Evolutionary conservation across 2,888 invertebrate genomes (phyloP).

Genomic region (Chrysopilus asiliformis): DNA sequence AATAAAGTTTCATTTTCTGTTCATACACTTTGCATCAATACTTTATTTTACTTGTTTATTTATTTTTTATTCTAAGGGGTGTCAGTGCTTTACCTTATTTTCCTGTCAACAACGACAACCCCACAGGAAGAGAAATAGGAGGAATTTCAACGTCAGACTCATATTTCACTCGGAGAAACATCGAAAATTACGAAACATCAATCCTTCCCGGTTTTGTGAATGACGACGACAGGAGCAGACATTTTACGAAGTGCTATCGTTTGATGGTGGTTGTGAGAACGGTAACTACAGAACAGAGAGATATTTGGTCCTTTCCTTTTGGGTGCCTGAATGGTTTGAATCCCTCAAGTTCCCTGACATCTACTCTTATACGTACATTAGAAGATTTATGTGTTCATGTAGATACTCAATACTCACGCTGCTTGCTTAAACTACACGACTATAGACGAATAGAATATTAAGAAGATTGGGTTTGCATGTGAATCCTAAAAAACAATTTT

Average conservation of each 20-base stretch:
- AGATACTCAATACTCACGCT: too few species aligned
- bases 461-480: constrained; percentile 1
- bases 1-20: too few species aligned
- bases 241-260: constrained; percentile 2
- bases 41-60: too few species aligned
- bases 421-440: too few species aligned
- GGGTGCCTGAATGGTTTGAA: not conserved
- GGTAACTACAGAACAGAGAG: not conserved
- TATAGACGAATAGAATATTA: too few species aligned
- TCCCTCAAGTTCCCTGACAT: too few species aligned
- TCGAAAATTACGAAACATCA: constrained; percentile 12
- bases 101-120: not conserved
- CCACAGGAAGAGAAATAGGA: constrained; percentile 9
- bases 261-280: not conserved
- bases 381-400: too few species aligned
- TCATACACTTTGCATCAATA: too few species aligned
- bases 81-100: too few species aligned
- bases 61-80: too few species aligned
- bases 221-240: constrained; percentile 11
- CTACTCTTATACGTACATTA: too few species aligned
- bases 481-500: constrained; percentile 9
- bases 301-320: not conserved
- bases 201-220: constrained; percentile 10
- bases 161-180: constrained; percentile 12
- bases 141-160: constrained; percentile 11